Evolutionary conservation across 2,797 vertebrate genomes (phyloP).

Genomic region (Enoplosus armatus): DNA sequence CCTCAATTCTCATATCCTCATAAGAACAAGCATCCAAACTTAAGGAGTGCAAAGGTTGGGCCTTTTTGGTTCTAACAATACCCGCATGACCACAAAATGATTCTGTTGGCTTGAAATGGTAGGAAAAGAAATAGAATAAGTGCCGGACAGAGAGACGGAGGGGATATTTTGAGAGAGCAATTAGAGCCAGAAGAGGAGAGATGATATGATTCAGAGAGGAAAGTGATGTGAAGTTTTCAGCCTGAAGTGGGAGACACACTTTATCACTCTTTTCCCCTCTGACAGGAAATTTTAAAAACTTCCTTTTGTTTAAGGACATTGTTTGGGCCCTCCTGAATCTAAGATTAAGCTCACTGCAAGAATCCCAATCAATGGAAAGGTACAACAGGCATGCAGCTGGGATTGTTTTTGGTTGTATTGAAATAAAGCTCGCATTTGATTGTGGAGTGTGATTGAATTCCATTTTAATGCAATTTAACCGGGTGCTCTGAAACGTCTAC

Average conservation of each 20-base stretch:
- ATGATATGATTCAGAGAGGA: conserved; percentile 40
- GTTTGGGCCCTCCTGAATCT: conserved; percentile 9
- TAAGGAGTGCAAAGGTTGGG: conserved; percentile 29
- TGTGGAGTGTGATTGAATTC: conserved; percentile 46
- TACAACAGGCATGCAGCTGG: conserved; percentile 1
- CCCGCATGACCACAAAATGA: conserved; percentile 30
- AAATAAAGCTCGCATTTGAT: conserved; percentile 44
- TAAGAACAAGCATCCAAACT: conserved; percentile 14
- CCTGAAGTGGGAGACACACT: conserved; percentile 6
- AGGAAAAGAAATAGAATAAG: conserved; percentile 45
- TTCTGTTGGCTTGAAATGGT: conserved; percentile 35
- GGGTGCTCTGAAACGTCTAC: conserved; percentile 24
- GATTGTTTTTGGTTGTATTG: conserved; percentile 23
- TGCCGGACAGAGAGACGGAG: conserved; percentile 18
- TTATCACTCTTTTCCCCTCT: conserved; percentile 12
- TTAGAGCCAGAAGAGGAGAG: conserved; percentile 45
- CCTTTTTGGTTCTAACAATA: conserved; percentile 26
- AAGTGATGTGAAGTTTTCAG: conserved; percentile 29
- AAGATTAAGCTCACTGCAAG: conserved; percentile 13
- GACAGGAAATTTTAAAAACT: conserved; percentile 35
- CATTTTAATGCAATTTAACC: conserved; percentile 49
- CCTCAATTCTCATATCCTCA: not conserved
- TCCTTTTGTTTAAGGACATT: conserved; percentile 11
- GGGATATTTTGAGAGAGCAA: conserved; percentile 51
- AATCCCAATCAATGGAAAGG: conserved; percentile 13